Evolutionary conservation across 37 sponge, comb jelly and placozoan species (phyloP).

Genomic region (Cliona cf. orientalis): DNA sequence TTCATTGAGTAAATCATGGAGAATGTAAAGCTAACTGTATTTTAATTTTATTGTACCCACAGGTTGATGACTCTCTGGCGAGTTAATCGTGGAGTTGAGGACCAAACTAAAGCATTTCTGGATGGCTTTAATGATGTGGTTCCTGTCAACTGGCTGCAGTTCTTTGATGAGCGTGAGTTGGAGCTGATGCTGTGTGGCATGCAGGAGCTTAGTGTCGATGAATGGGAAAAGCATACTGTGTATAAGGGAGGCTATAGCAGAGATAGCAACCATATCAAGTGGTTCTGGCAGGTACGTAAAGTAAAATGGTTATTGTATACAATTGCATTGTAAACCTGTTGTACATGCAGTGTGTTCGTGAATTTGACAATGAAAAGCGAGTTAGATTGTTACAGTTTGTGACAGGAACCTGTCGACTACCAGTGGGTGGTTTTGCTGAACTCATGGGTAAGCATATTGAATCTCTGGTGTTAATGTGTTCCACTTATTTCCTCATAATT

Average conservation of each 20-base stretch:
- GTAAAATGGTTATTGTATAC: too few relatives aligned
- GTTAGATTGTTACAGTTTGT: constrained; percentile 93
- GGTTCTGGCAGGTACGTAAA: constrained; percentile 97
- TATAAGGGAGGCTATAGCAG: constrained; percentile 88
- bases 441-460: constrained; percentile 70
- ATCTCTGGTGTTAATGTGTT: too few relatives aligned
- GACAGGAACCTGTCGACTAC: constrained; percentile 95
- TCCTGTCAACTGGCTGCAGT: constrained; percentile 92
- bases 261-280: constrained; percentile 88
- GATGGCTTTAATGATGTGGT: constrained; percentile 96
- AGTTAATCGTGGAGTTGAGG: constrained; percentile 93
- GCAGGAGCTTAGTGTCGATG: constrained; percentile 91
- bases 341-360: constrained; percentile 69
- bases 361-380: constrained; percentile 92
- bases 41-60: too few relatives aligned
- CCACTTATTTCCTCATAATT: too few relatives aligned
- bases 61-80: constrained; percentile 92
- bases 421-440: constrained; percentile 91
- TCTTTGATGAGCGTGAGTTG: constrained; percentile 95
- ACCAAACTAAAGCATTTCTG: constrained; percentile 93
- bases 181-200: constrained; percentile 96
- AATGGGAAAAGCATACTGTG: constrained; percentile 93
- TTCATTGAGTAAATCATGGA: constrained; percentile 76
- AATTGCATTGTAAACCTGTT: too few relatives aligned
- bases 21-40: too few relatives aligned